These are phyloP conservation scores for Hydropsyche tenuis DNA, from an alignment of 1,140 invertebrate genomes.

Conservation along the genomic window DNA sequence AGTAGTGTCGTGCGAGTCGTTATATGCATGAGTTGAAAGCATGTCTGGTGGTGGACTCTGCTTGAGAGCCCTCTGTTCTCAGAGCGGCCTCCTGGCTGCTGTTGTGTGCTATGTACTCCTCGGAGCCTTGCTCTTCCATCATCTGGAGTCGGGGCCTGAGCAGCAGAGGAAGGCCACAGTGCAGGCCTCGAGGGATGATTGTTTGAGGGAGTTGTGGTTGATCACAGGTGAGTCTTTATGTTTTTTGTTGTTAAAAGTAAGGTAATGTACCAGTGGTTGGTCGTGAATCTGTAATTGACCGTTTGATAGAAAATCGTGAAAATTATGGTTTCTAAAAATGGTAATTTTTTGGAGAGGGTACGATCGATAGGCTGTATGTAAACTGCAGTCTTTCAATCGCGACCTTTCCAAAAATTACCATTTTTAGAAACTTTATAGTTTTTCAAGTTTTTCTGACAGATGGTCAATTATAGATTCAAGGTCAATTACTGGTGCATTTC, in stretches of 20 bases:
- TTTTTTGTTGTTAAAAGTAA: background rate
- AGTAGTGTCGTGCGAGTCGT: background rate
- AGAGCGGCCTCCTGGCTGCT: constrained; percentile 62
- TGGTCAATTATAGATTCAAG: too few species aligned
- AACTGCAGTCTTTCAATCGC: background rate
- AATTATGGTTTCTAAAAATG: too few species aligned
- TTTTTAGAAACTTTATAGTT: too few species aligned
- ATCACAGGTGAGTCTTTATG: constrained; percentile 61
- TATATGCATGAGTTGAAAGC: constrained; percentile 8
- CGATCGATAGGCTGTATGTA: background rate
- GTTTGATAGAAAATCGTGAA: too few species aligned
- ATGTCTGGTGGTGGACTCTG: constrained; percentile 48
- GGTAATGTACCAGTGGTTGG: too few species aligned
- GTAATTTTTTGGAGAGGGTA: too few species aligned
- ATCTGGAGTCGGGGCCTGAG: constrained; percentile 63
- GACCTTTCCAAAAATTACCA: background rate
- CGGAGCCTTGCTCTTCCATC: constrained; percentile 65
- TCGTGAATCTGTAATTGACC: background rate
- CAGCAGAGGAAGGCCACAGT: constrained; percentile 59
- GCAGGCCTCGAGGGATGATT: constrained; percentile 64
- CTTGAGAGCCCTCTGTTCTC: constrained; percentile 59
- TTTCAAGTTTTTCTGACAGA: too few species aligned
- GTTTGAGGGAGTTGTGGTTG: constrained; percentile 65
- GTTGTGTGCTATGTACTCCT: constrained; percentile 64
- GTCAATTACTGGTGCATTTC: too few species aligned